phyloP scores from a whole-genome alignment of 2,888 invertebrate genomes.

The Erpobdella octoculata region DNA sequence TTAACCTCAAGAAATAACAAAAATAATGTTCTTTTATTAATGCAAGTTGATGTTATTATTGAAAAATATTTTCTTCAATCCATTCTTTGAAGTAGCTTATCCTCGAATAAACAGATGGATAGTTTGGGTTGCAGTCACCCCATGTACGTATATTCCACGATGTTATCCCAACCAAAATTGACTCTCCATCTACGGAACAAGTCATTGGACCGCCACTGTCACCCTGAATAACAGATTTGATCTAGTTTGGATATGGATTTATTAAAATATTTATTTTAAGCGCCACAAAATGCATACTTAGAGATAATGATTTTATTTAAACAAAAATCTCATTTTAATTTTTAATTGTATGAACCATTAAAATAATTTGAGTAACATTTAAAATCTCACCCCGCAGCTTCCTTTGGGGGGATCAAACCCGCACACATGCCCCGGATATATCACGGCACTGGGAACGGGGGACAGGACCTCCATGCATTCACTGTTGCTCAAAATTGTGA shows the following conservation, averaged over 20 bases:
- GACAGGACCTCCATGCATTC: not conserved
- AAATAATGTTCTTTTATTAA: too few relatives aligned
- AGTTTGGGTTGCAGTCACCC: not conserved
- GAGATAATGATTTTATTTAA: too few relatives aligned
- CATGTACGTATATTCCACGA: constrained; percentile 3
- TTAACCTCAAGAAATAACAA: too few relatives aligned
- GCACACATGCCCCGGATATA: constrained; percentile 8
- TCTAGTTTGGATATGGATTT: not conserved
- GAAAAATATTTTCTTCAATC: constrained; percentile 18
- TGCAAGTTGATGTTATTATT: too few relatives aligned
- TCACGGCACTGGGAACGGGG: not conserved
- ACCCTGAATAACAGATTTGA: not conserved
- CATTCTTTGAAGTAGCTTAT: constrained; percentile 14
- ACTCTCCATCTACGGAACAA: not conserved
- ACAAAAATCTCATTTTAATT: too few relatives aligned
- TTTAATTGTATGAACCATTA: not conserved
- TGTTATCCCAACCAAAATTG: constrained; percentile 16
- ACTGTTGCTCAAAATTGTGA: not conserved
- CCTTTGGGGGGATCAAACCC: not conserved
- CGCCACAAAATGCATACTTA: too few relatives aligned
- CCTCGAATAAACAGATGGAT: constrained; percentile 15
- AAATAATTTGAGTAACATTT: not conserved
- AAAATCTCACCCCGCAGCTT: not conserved
- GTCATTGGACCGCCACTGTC: constrained; percentile 26
- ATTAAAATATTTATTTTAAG: too few relatives aligned